Conservation (phyloP, 2,113 vertebrate genomes). For the Panthera leo region DNA sequence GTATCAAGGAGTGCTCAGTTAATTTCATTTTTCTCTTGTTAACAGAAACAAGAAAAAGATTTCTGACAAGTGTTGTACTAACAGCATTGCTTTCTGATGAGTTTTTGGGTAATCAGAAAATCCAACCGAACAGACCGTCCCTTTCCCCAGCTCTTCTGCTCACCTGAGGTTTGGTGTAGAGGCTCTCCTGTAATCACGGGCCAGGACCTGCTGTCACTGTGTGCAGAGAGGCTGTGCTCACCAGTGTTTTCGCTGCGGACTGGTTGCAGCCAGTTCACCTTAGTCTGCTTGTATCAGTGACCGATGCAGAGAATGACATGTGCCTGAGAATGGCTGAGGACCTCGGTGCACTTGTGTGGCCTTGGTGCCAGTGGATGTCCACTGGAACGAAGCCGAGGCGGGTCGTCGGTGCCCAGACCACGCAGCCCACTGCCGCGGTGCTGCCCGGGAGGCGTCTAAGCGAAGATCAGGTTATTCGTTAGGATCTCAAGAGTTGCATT, state of each 20-base stretch:
- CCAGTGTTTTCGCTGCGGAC: neutral
- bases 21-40: neutral
- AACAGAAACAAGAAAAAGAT: neutral
- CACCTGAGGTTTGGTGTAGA: neutral
- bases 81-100: neutral
- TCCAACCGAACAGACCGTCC: neutral
- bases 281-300: accelerated
- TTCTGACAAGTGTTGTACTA: neutral
- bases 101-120: neutral
- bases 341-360: neutral
- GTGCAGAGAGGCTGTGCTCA: neutral
- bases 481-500: neutral
- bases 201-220: neutral
- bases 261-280: neutral
- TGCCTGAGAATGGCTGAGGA: neutral
- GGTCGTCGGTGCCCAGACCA: neutral
- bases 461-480: neutral
- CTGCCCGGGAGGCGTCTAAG: too few species aligned
- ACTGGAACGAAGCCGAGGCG: accelerated
- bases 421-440: neutral
- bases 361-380: too few species aligned
- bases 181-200: neutral
- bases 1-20: neutral
- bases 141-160: neutral
- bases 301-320: neutral